Evolutionary conservation across 2,113 vertebrate genomes (phyloP).

Genomic region (Halcyon malimbica): DNA sequence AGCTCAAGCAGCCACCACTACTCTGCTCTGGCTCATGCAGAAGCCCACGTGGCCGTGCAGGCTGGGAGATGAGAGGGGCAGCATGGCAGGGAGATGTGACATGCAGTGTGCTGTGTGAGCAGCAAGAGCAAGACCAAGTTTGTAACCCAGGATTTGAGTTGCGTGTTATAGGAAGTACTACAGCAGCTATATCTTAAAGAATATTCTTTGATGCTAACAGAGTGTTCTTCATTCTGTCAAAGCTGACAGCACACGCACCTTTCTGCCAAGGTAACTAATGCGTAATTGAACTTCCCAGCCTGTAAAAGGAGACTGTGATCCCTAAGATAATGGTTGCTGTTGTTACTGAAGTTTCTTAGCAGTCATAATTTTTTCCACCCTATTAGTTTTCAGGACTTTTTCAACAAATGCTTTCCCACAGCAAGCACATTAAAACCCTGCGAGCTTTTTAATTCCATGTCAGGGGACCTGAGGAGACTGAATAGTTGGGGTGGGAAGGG

Average conservation of each 20-base stretch:
- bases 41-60: rapidly evolving
- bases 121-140: background rate
- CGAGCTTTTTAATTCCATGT: background rate
- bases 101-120: background rate
- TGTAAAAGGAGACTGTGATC: background rate
- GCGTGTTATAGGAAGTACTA: background rate
- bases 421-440: background rate
- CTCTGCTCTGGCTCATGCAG: background rate
- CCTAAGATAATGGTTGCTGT: background rate
- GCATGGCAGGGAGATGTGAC: rapidly evolving
- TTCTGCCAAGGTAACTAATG: background rate
- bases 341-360: background rate
- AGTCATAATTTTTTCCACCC: background rate
- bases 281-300: background rate
- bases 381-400: background rate
- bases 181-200: background rate
- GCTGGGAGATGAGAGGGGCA: background rate
- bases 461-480: background rate
- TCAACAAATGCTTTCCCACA: background rate
- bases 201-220: background rate
- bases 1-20: background rate
- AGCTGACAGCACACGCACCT: background rate
- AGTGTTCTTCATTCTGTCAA: background rate
- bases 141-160: background rate
- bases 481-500: rapidly evolving